A percentile compares a stretch with the other conserved stretches of the same genome.
Evolutionary conservation across 2,113 vertebrate genomes (phyloP).

Genomic region (Apaloderma vittatum): DNA sequence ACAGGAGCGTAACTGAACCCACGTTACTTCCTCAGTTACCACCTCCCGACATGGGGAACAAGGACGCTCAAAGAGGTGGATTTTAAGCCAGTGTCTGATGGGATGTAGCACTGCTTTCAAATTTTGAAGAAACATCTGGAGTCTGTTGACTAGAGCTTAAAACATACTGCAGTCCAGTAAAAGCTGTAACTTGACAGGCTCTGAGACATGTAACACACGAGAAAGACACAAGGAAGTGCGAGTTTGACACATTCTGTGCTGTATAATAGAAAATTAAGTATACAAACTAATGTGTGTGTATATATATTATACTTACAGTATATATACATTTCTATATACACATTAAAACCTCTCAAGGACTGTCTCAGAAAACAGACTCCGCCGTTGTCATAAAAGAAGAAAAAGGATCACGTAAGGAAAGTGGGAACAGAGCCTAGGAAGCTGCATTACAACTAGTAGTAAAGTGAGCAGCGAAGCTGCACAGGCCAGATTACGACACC

Average conservation of each 20-base stretch:
- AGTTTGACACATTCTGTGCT: neutral
- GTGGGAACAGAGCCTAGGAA: neutral
- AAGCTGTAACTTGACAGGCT: neutral
- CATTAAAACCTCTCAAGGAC: neutral
- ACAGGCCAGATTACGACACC: neutral
- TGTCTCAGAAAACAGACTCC: neutral
- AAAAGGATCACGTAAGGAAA: neutral
- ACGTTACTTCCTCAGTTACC: neutral
- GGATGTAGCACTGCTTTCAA: neutral
- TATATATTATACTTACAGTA: neutral
- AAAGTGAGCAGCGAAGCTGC: neutral
- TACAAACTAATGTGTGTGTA: neutral
- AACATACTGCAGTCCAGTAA: neutral
- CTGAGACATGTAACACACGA: neutral
- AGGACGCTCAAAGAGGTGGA: neutral
- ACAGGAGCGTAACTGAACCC: neutral
- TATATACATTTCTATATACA: neutral
- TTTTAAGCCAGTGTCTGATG: neutral
- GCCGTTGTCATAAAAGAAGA: neutral
- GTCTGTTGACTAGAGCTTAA: neutral
- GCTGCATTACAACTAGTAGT: neutral
- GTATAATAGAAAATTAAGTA: neutral
- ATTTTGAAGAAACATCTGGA: neutral
- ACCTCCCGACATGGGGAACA: neutral
- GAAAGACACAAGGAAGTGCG: neutral